These are phyloP conservation scores for Tetraodon nigroviridis DNA, from an alignment of 2,113 vertebrate species.

Conservation along the genomic window DNA sequence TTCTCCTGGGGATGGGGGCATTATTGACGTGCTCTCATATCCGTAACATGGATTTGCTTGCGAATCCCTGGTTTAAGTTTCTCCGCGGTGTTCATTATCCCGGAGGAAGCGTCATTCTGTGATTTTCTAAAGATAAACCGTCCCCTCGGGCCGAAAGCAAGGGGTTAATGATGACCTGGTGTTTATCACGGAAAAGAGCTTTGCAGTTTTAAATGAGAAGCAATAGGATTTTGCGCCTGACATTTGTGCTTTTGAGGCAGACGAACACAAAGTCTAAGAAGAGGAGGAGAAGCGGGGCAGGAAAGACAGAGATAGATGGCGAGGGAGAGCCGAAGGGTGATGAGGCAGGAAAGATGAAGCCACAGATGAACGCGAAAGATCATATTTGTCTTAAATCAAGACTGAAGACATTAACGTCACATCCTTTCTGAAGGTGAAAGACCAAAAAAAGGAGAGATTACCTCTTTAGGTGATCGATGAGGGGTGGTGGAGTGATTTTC, in stretches of 20 bases:
- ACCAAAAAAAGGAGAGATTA: slow-evolving; percentile 5
- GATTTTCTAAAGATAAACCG: background rate
- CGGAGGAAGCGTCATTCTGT: background rate
- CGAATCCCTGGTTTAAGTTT: slow-evolving; percentile 13
- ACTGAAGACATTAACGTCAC: slow-evolving; percentile 12
- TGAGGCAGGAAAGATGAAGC: slow-evolving; percentile 2
- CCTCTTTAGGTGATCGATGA: background rate
- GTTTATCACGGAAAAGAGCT: slow-evolving; percentile 8
- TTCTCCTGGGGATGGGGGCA: slow-evolving; percentile 6
- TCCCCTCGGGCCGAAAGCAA: slow-evolving; percentile 3
- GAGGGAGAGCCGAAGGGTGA: slow-evolving; percentile 13
- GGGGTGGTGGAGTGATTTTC: background rate
- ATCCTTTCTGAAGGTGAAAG: slow-evolving; percentile 28
- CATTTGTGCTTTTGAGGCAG: no score
- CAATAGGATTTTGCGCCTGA: background rate
- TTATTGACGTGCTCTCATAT: slow-evolving; percentile 28
- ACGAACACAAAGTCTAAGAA: background rate
- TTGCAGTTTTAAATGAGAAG: slow-evolving; percentile 1
- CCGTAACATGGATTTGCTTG: slow-evolving; percentile 23
- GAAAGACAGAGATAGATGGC: background rate
- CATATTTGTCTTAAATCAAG: slow-evolving; percentile 23
- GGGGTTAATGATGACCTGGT: slow-evolving; percentile 14
- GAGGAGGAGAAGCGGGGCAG: background rate
- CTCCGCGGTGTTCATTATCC: slow-evolving; percentile 12
- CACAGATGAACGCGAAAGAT: slow-evolving; percentile 24